These are phyloP conservation scores for Tipula lateralis DNA, from an alignment of 2,888 invertebrate genomes.

Conservation along the genomic window DNA sequence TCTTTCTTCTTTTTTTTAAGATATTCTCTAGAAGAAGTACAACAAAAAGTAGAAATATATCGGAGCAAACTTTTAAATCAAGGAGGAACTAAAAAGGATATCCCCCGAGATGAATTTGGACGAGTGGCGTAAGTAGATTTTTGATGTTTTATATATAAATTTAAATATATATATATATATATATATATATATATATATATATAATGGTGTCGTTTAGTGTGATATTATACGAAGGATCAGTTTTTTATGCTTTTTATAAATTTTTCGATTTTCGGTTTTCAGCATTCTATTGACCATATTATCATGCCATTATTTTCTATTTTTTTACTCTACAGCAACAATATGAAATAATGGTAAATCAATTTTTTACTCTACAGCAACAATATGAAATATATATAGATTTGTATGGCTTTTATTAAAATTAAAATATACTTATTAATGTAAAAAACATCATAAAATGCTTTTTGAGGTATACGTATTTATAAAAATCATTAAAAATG, in stretches of 20 bases:
- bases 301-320: neutral
- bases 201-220: neutral
- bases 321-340: neutral
- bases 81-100: conserved; percentile 50
- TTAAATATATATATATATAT: no score
- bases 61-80: conserved; percentile 78
- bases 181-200: no score
- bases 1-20: conserved; percentile 55
- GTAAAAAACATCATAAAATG: no score
- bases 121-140: conserved; percentile 64
- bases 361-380: no score
- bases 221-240: conserved; percentile 19
- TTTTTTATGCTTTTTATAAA: neutral
- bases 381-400: neutral
- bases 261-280: neutral
- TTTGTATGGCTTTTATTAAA: neutral
- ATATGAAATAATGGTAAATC: neutral
- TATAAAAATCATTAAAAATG: neutral
- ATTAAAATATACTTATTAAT: neutral
- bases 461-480: no score
- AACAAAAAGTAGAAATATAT: conserved; percentile 80
- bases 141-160: neutral
- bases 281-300: neutral
- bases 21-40: conserved; percentile 79
- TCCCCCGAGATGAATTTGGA: conserved; percentile 77